Conservation (phyloP, 2,113 vertebrate genomes). For the Pterocles orientalis region DNA sequence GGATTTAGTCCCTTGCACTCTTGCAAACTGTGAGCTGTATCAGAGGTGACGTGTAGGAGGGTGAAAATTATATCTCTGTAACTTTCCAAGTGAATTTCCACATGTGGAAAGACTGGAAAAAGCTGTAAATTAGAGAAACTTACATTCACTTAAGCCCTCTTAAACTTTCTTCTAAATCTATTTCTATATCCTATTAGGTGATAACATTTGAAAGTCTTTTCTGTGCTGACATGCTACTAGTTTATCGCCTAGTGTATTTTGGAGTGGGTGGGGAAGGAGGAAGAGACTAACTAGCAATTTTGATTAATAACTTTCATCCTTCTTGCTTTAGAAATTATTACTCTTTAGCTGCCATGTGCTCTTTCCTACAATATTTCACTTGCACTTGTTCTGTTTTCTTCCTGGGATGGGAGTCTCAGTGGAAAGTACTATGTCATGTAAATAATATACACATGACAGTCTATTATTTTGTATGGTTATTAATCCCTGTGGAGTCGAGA, state of each 20-base stretch:
- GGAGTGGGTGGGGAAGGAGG: not conserved
- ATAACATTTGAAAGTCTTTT: conserved; percentile 58
- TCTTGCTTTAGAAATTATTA: conserved; percentile 62
- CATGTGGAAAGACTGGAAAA: conserved; percentile 1
- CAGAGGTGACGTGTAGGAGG: not conserved
- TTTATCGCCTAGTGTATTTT: conserved; percentile 53
- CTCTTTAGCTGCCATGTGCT: conserved; percentile 44
- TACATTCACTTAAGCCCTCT: not conserved
- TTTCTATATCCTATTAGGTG: conserved; percentile 14
- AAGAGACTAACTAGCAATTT: conserved; percentile 40
- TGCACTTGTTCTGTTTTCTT: conserved; percentile 71
- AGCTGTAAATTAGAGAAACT: conserved; percentile 28
- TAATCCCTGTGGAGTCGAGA: conserved; percentile 53
- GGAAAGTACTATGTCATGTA: conserved; percentile 70
- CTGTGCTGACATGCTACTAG: conserved; percentile 7
- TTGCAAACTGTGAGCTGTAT: not conserved
- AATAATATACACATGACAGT: conserved; percentile 65
- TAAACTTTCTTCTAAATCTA: not conserved
- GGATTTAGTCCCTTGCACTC: not conserved
- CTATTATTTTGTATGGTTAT: conserved; percentile 67
- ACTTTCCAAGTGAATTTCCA: conserved; percentile 59
- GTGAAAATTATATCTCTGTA: conserved; percentile 48
- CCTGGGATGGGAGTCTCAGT: conserved; percentile 57
- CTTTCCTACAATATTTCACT: conserved; percentile 67
- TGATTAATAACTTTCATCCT: conserved; percentile 56